Evolutionary conservation across 2,113 vertebrate genomes (phyloP).

Genomic region (Bagarius yarrelli): DNA sequence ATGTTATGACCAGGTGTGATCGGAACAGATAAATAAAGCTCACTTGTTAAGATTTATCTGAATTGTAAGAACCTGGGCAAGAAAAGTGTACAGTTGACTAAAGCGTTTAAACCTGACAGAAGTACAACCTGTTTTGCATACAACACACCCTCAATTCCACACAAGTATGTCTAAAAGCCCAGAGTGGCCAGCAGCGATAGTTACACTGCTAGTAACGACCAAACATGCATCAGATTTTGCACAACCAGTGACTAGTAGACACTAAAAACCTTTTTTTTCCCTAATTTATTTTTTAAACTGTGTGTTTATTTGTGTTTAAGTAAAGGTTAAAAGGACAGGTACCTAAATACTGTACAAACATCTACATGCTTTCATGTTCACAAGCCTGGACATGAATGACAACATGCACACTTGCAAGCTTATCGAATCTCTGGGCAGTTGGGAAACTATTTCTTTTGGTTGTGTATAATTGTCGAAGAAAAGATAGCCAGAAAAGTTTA

Average conservation of each 20-base stretch:
- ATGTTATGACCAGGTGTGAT: not conserved
- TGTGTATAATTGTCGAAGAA: not conserved
- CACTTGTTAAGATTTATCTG: not conserved
- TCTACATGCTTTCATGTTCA: constrained; percentile 53
- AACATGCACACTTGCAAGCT: constrained; percentile 20
- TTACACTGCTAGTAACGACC: not conserved
- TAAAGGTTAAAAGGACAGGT: not conserved
- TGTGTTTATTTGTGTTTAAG: not conserved
- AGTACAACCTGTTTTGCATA: constrained; percentile 35
- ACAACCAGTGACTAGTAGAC: not conserved
- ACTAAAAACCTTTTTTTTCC: too few relatives aligned
- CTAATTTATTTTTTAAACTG: not conserved
- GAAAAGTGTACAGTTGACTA: not conserved
- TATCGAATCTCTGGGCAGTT: constrained; percentile 13
- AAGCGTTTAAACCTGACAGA: constrained; percentile 4
- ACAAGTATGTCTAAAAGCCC: constrained; percentile 10
- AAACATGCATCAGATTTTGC: not conserved
- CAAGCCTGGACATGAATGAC: constrained; percentile 63
- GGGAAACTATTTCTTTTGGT: not conserved
- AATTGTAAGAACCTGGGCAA: not conserved
- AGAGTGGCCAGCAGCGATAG: constrained; percentile 18
- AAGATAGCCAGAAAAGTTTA: not conserved
- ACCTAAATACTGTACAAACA: constrained; percentile 13
- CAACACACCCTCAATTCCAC: constrained; percentile 18
- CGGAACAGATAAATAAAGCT: not conserved